Conservation (phyloP, 2,797 vertebrate genomes). For the Labroides dimidiatus region DNA sequence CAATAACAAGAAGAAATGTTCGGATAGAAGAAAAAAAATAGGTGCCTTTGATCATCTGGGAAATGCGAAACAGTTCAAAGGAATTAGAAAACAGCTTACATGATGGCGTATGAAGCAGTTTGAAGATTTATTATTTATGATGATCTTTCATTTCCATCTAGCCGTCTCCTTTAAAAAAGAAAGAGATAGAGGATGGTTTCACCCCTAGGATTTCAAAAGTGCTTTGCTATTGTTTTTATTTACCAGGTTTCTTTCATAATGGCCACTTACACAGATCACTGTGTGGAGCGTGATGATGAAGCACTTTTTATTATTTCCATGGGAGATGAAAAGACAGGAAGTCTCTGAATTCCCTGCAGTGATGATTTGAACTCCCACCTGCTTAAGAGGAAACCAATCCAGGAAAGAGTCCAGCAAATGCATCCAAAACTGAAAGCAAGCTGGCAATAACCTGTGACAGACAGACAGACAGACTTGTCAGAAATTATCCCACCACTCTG, state of each 20-base stretch:
- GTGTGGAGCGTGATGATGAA: constrained; percentile 6
- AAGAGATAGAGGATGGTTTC: not conserved
- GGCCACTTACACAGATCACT: constrained; percentile 4
- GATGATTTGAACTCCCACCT: constrained; percentile 20
- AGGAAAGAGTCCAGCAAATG: constrained; percentile 16
- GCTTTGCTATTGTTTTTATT: constrained; percentile 18
- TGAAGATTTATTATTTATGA: constrained; percentile 28
- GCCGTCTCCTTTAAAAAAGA: constrained; percentile 23
- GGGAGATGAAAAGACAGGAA: constrained; percentile 21
- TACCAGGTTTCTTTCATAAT: constrained; percentile 23
- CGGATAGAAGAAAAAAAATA: constrained; percentile 21
- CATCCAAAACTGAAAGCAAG: constrained; percentile 16
- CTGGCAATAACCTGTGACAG: constrained; percentile 38
- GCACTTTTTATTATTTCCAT: constrained; percentile 15
- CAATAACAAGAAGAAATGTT: constrained; percentile 33
- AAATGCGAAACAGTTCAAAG: constrained; percentile 44
- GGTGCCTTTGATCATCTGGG: constrained; percentile 39
- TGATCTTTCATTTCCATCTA: constrained; percentile 36
- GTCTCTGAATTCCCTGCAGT: constrained; percentile 16
- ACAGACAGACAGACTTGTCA: constrained; percentile 43
- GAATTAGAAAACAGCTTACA: constrained; percentile 38
- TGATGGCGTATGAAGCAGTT: constrained; percentile 17
- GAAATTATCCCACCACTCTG: constrained; percentile 37
- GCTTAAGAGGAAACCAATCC: constrained; percentile 6
- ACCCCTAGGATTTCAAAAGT: constrained; percentile 11